Percentiles rank a stretch among this genome's conserved stretches.
These are phyloP conservation scores for Melanerpes aurifrons DNA, from an alignment of 2,113 vertebrate genomes.

Conservation along the genomic window DNA sequence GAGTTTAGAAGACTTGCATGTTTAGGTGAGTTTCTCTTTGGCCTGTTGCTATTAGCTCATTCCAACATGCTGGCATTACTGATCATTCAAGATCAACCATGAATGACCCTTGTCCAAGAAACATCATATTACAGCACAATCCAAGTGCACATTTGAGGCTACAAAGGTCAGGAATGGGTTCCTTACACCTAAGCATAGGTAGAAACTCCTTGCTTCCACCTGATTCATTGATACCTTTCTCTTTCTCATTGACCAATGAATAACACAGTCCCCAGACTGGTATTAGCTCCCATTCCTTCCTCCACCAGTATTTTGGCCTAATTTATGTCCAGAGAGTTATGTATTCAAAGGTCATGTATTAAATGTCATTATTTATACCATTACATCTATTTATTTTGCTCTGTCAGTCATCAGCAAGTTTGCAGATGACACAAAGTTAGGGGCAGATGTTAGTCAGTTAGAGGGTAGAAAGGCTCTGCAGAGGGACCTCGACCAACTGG, in stretches of 20 bases:
- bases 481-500: too few species aligned
- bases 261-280: background rate
- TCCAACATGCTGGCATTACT: background rate
- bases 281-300: background rate
- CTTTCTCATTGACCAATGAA: background rate
- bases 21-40: background rate
- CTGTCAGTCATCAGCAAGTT: too few species aligned
- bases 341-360: background rate
- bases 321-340: background rate
- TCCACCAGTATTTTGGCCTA: background rate
- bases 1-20: background rate
- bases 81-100: background rate
- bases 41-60: background rate
- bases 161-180: background rate
- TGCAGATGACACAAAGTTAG: too few species aligned
- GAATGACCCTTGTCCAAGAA: background rate
- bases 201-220: background rate
- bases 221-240: background rate
- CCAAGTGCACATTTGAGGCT: background rate
- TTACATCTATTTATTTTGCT: background rate
- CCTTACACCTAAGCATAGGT: background rate
- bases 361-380: background rate
- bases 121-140: background rate
- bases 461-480: too few species aligned
- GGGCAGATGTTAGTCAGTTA: too few species aligned